Evolutionary conservation across 2,113 vertebrate species (phyloP), one percentile per base, ranked within the genome.

Genomic region (Rissa tridactyla): DNA sequence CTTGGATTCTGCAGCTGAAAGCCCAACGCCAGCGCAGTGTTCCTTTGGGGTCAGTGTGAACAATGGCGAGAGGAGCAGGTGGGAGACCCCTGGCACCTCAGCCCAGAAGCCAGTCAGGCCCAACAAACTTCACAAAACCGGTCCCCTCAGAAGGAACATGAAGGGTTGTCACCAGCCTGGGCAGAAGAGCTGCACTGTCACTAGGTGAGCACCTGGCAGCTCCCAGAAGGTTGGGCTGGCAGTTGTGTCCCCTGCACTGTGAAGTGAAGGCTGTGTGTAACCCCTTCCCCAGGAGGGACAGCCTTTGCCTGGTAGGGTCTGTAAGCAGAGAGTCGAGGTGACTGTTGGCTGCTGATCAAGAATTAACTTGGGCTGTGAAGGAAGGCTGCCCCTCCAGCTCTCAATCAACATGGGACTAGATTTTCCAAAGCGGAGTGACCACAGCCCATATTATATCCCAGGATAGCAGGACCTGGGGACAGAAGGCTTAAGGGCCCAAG

Each of bases 91-190:
- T 15, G 21, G 25, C 22, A 51, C 26, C 26, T 65, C 46, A 71
- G 75, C 52, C 32, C 36, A 44, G 19, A 57, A 61, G 23, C 34
- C 61, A 32, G 6, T 34, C 30, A 58, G 23, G 27, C 42, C 47
- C 18, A 26, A 22, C 1, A 0, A 2, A 30, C 29, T 46, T 71
- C 11, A 38, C 55, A 51, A 51, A 70, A 34, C 17, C 2, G 9
- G 11, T 46, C 12, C 6, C 12, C 19, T 26, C 12, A 40, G 64
- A 46, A 15, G 26, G 52, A 80, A 55, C 14, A 36, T 0, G 0
- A 36, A 52, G 22, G 4, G 15, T 2, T 78, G 61, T 38, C 86
- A 65, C 23, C 64, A 70, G 69, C 25, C 29, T 2, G 2, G 18
- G 38, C 3, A 22, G 42, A 79, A 76, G 21, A 57, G 30, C 15